Percentiles rank a stretch among this genome's conserved stretches.
Conservation (phyloP, 2,888 invertebrate species). For the Thyatira batis region DNA sequence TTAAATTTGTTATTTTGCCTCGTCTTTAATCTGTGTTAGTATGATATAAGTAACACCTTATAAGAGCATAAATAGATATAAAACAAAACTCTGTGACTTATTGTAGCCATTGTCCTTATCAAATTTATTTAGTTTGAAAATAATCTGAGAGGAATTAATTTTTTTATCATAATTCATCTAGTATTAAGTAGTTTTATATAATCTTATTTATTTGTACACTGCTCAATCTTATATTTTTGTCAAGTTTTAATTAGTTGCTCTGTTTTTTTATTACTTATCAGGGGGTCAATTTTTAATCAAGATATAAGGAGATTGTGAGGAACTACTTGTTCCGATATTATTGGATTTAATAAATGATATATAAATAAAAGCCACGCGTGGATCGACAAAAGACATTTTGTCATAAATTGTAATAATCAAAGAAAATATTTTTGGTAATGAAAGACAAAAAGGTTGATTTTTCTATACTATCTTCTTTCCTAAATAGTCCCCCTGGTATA, state of each 20-base stretch:
- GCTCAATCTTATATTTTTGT: slow-evolving; percentile 57
- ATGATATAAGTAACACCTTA: background rate
- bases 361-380: too few relatives aligned
- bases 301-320: too few relatives aligned
- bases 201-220: slow-evolving; percentile 58
- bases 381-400: too few relatives aligned
- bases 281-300: slow-evolving; percentile 22
- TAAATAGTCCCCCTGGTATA: background rate
- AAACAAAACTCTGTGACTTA: background rate
- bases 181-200: slow-evolving; percentile 60
- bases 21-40: too few relatives aligned
- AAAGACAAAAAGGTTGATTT: too few relatives aligned
- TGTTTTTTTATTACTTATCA: slow-evolving; percentile 23
- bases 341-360: too few relatives aligned
- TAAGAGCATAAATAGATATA: background rate
- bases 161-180: slow-evolving; percentile 26
- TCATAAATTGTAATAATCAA: too few relatives aligned
- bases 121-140: background rate
- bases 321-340: too few relatives aligned
- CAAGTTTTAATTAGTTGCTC: slow-evolving; percentile 26
- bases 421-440: too few relatives aligned
- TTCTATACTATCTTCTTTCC: background rate
- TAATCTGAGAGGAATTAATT: slow-evolving; percentile 15
- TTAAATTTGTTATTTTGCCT: too few relatives aligned
- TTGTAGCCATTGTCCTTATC: background rate